Conservation (phyloP, 2,113 vertebrate species). For the Chinchilla lanigera region DNA sequence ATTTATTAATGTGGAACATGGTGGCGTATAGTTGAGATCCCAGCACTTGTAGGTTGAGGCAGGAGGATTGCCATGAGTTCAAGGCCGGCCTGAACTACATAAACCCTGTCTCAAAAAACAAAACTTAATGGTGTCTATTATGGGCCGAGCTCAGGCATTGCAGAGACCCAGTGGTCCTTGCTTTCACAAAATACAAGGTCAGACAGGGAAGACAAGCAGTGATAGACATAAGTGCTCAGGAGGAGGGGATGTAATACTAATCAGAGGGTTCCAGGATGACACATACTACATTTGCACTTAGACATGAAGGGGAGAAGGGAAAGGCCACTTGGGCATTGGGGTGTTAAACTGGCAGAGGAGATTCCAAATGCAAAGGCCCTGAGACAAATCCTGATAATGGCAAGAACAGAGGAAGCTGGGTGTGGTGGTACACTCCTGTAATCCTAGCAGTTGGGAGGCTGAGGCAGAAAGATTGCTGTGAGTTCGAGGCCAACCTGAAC, state of each 20-base stretch:
- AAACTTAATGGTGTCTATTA: background rate
- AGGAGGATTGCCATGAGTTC: background rate
- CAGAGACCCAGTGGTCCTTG: background rate
- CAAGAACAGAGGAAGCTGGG: background rate
- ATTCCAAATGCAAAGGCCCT: background rate
- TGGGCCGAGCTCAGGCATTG: background rate
- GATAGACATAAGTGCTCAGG: background rate
- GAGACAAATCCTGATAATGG: background rate
- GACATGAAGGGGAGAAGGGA: background rate
- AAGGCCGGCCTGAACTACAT: background rate
- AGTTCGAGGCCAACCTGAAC: background rate
- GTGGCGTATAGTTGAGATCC: background rate
- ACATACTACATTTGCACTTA: background rate
- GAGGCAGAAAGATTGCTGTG: background rate
- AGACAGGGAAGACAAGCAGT: background rate
- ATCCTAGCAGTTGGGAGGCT: background rate
- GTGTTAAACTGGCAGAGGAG: background rate
- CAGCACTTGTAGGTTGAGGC: background rate
- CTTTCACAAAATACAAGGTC: background rate
- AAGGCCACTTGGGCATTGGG: background rate
- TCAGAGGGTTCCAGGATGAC: background rate
- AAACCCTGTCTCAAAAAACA: background rate
- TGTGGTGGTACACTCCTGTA: background rate
- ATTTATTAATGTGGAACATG: background rate
- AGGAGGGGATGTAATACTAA: background rate